Percentiles rank a stretch among this genome's conserved stretches.
Evolutionary conservation across 2,797 vertebrate species (phyloP).

Genomic region (Galaxias olidus): DNA sequence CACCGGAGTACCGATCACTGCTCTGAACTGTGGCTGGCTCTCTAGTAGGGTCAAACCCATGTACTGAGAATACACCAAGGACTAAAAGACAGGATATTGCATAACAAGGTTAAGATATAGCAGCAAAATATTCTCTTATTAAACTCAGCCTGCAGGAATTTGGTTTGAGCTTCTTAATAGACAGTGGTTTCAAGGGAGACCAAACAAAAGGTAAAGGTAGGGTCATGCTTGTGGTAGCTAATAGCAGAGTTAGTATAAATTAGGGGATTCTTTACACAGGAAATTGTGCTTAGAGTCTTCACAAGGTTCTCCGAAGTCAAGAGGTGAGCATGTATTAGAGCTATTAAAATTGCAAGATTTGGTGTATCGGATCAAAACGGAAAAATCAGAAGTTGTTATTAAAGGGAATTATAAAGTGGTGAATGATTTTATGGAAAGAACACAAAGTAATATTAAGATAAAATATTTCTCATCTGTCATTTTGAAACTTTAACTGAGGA

Average conservation of each 20-base stretch:
- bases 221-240: conserved; percentile 77
- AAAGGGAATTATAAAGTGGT: conserved; percentile 35
- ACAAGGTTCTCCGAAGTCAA: conserved; percentile 58
- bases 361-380: conserved; percentile 35
- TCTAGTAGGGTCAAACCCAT: conserved; percentile 33
- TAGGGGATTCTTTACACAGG: conserved; percentile 68
- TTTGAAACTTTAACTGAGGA: conserved; percentile 36
- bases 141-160: conserved; percentile 73
- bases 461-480: conserved; percentile 35
- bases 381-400: conserved; percentile 42
- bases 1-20: conserved; percentile 21
- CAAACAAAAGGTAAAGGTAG: conserved; percentile 72
- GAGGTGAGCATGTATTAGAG: conserved; percentile 50
- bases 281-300: conserved; percentile 78
- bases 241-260: conserved; percentile 74
- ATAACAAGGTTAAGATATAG: conserved; percentile 76
- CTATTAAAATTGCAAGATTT: conserved; percentile 45
- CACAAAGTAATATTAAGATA: conserved; percentile 18
- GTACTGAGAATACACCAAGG: conserved; percentile 50
- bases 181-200: conserved; percentile 72
- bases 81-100: conserved; percentile 71
- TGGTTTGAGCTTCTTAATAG: conserved; percentile 75
- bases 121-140: conserved; percentile 75
- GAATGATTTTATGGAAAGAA: conserved; percentile 52
- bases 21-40: conserved; percentile 38